Conservation (phyloP, 2,888 invertebrate species). For the Autographa pulchrina region DNA sequence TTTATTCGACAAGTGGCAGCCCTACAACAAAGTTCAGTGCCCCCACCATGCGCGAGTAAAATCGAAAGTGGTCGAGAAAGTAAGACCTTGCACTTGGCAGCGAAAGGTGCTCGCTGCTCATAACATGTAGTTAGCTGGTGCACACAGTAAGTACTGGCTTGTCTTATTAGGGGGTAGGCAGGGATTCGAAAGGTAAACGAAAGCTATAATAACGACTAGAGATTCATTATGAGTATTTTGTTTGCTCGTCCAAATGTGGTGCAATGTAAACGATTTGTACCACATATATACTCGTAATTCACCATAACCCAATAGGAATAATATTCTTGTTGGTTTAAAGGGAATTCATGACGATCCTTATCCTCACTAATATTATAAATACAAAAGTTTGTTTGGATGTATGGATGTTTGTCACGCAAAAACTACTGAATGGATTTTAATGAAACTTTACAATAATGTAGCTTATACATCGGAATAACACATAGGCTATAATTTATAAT, state of each 20-base stretch:
- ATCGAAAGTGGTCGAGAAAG: constrained; percentile 65
- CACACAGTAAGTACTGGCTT: constrained; percentile 12
- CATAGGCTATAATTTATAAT: too few species aligned
- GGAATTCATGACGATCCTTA: too few species aligned
- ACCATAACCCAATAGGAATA: too few species aligned
- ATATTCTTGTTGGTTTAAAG: too few species aligned
- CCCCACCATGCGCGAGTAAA: constrained; percentile 49
- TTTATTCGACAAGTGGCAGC: not conserved
- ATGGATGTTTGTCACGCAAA: too few species aligned
- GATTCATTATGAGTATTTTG: not conserved
- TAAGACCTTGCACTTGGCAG: constrained; percentile 77
- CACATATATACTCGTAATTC: too few species aligned
- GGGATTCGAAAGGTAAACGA: not conserved
- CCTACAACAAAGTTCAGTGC: constrained; percentile 41
- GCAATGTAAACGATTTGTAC: too few species aligned
- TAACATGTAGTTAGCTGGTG: constrained; percentile 47
- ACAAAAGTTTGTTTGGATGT: too few species aligned
- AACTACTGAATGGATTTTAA: too few species aligned
- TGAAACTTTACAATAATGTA: too few species aligned
- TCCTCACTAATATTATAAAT: too few species aligned
- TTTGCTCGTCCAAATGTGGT: not conserved
- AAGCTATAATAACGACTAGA: not conserved
- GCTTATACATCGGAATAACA: too few species aligned
- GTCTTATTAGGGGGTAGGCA: constrained; percentile 12
- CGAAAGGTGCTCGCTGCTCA: constrained; percentile 63